phyloP scores from a whole-genome alignment of 1,140 invertebrate genomes.

The Philotrypesis tridentata region DNA sequence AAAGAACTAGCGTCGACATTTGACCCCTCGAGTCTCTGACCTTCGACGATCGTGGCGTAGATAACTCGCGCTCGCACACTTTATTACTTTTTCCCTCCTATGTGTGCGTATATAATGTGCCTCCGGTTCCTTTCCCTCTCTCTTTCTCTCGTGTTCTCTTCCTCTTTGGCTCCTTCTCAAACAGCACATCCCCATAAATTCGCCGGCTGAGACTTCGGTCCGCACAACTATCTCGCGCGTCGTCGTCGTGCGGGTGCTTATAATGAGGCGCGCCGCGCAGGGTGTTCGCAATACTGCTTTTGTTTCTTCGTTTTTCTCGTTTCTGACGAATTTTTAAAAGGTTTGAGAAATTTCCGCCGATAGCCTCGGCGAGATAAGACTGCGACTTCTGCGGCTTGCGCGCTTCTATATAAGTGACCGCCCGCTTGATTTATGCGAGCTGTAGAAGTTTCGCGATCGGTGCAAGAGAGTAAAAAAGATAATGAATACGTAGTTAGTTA shows the following conservation, averaged over 20 bases:
- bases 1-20: not conserved
- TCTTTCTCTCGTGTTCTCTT: not conserved
- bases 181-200: conserved; percentile 35
- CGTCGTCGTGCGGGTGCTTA: conserved; percentile 53
- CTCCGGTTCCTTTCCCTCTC: not conserved
- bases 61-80: conserved; percentile 51
- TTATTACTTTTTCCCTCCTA: conserved; percentile 50
- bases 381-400: too few relatives aligned
- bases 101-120: conserved; percentile 6
- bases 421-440: too few relatives aligned
- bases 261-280: conserved; percentile 49
- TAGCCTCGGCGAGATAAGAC: not conserved
- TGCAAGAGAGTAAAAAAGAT: too few relatives aligned
- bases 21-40: conserved; percentile 42
- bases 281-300: not conserved
- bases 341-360: not conserved
- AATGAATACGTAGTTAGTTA: too few relatives aligned
- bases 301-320: not conserved
- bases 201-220: conserved; percentile 24
- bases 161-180: not conserved
- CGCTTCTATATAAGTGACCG: too few relatives aligned
- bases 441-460: too few relatives aligned
- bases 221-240: conserved; percentile 13
- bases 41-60: conserved; percentile 53
- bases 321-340: not conserved